A percentile compares a stretch with the other conserved stretches of the same genome.
Conservation (phyloP, 2,113 vertebrate genomes). For the Passer montanus region DNA sequence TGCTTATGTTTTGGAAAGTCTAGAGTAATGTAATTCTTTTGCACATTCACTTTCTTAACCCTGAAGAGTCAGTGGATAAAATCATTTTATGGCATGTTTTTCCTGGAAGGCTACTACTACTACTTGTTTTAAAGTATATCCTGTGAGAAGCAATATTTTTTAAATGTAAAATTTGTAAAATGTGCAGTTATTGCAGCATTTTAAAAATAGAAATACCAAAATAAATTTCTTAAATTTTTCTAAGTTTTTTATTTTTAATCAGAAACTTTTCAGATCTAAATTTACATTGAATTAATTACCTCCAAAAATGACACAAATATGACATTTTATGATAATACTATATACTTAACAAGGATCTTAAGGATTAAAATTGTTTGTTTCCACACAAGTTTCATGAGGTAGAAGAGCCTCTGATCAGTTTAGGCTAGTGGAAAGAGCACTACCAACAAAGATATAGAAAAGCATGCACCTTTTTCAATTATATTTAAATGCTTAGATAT, state of each 20-base stretch:
- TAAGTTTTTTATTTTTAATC: not conserved
- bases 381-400: not conserved
- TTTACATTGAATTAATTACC: not conserved
- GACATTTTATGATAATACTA: not conserved
- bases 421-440: not conserved
- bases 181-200: not conserved
- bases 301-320: not conserved
- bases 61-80: not conserved
- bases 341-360: not conserved
- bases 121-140: not conserved
- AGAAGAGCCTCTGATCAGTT: not conserved
- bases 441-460: not conserved
- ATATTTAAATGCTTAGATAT: not conserved
- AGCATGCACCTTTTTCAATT: not conserved
- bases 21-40: not conserved
- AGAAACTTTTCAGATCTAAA: not conserved
- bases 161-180: not conserved
- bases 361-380: not conserved
- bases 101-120: not conserved
- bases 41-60: not conserved
- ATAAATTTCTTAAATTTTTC: not conserved
- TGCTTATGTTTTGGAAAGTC: not conserved
- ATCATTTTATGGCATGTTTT: not conserved
- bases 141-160: not conserved
- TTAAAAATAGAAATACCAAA: not conserved